Evolutionary conservation across 2,888 invertebrate genomes (phyloP).

Genomic region (Pinctada fucata): DNA sequence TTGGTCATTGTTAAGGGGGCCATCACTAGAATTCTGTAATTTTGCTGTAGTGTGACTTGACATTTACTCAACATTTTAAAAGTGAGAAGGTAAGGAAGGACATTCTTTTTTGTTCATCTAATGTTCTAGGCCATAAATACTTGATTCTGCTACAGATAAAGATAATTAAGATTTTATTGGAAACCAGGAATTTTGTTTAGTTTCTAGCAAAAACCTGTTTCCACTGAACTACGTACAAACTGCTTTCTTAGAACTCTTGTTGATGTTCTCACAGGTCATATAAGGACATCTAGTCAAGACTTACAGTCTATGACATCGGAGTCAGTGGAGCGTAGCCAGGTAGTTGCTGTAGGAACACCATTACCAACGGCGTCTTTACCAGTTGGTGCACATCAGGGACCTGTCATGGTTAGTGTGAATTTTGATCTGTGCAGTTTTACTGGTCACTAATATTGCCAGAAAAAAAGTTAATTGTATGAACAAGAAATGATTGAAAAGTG

Average conservation of each 20-base stretch:
- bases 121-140: too few species aligned
- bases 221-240: too few species aligned
- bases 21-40: not conserved
- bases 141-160: too few species aligned
- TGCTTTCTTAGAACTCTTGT: not conserved
- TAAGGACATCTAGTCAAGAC: slow-evolving; percentile 61
- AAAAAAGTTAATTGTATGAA: not conserved
- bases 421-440: not conserved
- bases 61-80: not conserved
- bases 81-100: too few species aligned
- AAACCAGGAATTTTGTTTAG: too few species aligned
- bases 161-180: too few species aligned
- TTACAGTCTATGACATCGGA: slow-evolving; percentile 56
- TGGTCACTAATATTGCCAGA: not conserved
- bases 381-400: slow-evolving; percentile 87
- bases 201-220: too few species aligned
- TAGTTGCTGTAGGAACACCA: slow-evolving; percentile 97
- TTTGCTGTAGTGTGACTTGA: slow-evolving; percentile 17
- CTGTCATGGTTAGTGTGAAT: slow-evolving; percentile 85
- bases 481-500: too few species aligned
- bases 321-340: slow-evolving; percentile 85
- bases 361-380: slow-evolving; percentile 84
- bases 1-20: not conserved
- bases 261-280: slow-evolving; percentile 41
- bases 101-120: too few species aligned